A percentile compares a stretch with the other conserved stretches of the same genome.
Conservation (phyloP, 1,140 invertebrate species). For the Lepidurus apus region DNA sequence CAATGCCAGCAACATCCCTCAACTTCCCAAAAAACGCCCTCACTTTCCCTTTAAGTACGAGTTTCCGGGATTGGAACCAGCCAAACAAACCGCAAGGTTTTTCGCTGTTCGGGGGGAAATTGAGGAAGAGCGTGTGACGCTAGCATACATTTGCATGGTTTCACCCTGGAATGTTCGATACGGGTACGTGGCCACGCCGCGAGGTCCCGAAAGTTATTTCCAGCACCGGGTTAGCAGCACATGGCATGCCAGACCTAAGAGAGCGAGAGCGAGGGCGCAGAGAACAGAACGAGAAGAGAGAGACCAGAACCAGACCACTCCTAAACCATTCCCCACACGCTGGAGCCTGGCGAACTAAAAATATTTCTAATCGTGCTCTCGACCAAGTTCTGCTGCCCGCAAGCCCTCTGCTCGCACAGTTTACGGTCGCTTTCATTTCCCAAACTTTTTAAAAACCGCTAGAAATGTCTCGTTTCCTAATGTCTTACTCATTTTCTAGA, state of each 20-base stretch:
- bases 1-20: background rate
- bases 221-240: background rate
- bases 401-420: background rate
- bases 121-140: background rate
- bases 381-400: background rate
- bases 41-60: background rate
- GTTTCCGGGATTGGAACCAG: background rate
- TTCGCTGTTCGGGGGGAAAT: background rate
- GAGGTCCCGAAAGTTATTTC: background rate
- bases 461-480: no score
- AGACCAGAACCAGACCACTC: slow-evolving; percentile 20
- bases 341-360: slow-evolving; percentile 6
- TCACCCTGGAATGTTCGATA: slow-evolving; percentile 1
- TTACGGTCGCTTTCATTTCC: no score
- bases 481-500: no score
- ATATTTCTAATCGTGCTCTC: background rate
- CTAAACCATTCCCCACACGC: background rate
- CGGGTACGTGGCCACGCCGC: slow-evolving; percentile 8
- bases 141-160: background rate
- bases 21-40: background rate
- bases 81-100: background rate
- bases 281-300: background rate
- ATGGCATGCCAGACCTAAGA: slow-evolving; percentile 2
- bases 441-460: no score
- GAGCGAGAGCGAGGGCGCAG: background rate